Conservation (phyloP, 1,140 invertebrate species). For the Macrobrachium rosenbergii region DNA sequence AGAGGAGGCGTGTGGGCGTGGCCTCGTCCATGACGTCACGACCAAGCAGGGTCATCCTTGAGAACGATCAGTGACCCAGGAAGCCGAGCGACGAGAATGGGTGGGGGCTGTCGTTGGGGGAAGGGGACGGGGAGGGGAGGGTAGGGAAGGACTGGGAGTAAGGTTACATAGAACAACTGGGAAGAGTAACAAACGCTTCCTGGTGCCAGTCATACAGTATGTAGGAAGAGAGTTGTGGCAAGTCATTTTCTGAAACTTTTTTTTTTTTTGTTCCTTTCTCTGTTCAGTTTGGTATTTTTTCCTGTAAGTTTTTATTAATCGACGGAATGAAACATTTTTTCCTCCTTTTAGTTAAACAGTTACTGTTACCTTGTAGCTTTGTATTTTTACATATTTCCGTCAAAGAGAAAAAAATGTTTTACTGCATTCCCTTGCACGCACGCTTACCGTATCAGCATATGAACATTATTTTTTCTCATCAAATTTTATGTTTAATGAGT, state of each 20-base stretch:
- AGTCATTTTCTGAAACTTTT: neutral
- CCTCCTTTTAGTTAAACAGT: neutral
- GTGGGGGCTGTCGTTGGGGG: neutral
- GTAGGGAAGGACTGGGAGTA: too few relatives aligned
- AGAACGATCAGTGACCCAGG: conserved; percentile 18
- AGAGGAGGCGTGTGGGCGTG: neutral
- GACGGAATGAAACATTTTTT: neutral
- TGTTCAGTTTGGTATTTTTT: too few relatives aligned
- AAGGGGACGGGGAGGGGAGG: neutral
- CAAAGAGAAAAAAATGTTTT: too few relatives aligned
- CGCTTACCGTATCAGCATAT: too few relatives aligned
- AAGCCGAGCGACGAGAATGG: neutral
- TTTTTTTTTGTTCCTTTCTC: neutral
- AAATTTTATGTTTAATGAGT: too few relatives aligned
- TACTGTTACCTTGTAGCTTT: too few relatives aligned
- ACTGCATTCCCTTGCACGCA: too few relatives aligned
- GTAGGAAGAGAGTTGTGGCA: neutral
- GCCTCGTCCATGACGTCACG: neutral
- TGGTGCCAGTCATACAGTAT: conserved; percentile 8
- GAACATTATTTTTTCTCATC: too few relatives aligned
- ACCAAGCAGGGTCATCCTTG: conserved; percentile 5
- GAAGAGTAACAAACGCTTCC: neutral
- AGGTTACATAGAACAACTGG: too few relatives aligned
- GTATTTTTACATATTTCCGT: too few relatives aligned
- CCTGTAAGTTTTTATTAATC: neutral